Base-by-base conservation (phyloP, 2,797 vertebrate genomes). In the Centropyge bicolor region DNA sequence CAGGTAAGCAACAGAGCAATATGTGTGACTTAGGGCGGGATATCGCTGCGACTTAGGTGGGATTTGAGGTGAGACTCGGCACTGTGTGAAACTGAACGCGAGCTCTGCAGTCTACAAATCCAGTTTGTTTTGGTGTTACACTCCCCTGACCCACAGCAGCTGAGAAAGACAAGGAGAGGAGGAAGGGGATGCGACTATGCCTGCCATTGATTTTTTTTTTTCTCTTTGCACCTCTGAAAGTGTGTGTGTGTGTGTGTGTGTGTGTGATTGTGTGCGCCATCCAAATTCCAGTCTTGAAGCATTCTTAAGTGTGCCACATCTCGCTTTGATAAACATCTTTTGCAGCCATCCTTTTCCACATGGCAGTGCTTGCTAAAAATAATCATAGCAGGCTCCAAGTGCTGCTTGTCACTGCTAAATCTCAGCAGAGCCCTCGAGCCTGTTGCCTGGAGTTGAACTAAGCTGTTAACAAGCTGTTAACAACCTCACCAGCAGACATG, bases 381-480 rank as follows among this genome's bases (percentile, higher is more conserved):
- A 92, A 87, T 91, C 87, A 74, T 27, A 17, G 80, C 86, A 76
- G 65, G 74, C 80, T 85, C 80, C 63, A 41, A 86, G 88, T 82
- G 88, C 82, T 70, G 71, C 86, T 85, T 85, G 88, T 88, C 86
- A 72, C 73, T 61, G 76, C 76, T 77, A 80, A 90, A 88, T 85
- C 91, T 91, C 88, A 68, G 83, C 86, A 90, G 84, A 88, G 87
- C 88, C 86, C 86, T 76, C 8, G 7, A 88, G 92, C 82, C 90
- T 80, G 81, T 78, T 89, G 91, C 90, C 85, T 66, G 41, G 40
- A 88, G 93, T 85, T 77, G 71, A 86, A 90, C 83, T 78, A 78
- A 80, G 81, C 87, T 87, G 90, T 90, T 90, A 91, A 92, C 89
- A 90, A 91, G 91, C 90, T 90, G 90, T 90, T 90, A 88, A 88